A percentile compares a stretch with the other conserved stretches of the same genome.
Conservation (phyloP, 2,888 invertebrate genomes). For the Hemistola chrysoprasaria region DNA sequence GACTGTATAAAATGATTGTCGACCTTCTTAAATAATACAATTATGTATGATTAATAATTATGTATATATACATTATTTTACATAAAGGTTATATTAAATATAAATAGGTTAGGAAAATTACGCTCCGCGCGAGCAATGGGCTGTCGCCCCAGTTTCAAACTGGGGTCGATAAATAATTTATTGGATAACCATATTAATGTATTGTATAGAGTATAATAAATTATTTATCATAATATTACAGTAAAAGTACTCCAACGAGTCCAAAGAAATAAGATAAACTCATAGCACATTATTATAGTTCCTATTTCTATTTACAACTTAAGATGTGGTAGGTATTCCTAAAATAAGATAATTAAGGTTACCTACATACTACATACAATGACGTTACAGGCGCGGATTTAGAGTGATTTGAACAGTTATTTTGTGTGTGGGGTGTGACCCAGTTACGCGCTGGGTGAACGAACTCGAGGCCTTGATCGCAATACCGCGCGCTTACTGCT, state of each 20-base stretch:
- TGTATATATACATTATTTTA: too few relatives aligned
- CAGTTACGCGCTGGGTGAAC: conserved; percentile 74
- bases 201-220: too few relatives aligned
- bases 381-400: conserved; percentile 72
- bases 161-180: too few relatives aligned
- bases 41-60: too few relatives aligned
- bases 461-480: conserved; percentile 81
- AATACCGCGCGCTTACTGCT: conserved; percentile 58
- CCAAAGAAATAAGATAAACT: too few relatives aligned
- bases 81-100: conserved; percentile 9
- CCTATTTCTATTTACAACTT: conserved; percentile 5
- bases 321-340: conserved; percentile 5
- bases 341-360: conserved; percentile 45
- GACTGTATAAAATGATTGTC: conserved; percentile 37
- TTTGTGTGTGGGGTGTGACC: conserved; percentile 70
- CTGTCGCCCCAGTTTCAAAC: neutral
- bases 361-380: conserved; percentile 57
- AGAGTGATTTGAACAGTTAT: conserved; percentile 73
- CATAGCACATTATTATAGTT: too few relatives aligned
- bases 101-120: conserved; percentile 16
- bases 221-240: too few relatives aligned
- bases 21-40: conserved; percentile 6
- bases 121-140: neutral
- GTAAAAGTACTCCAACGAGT: too few relatives aligned
- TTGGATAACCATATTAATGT: too few relatives aligned